Evolutionary conservation across 1,140 invertebrate genomes (phyloP).

Genomic region (Hylyphantes graminicola): DNA sequence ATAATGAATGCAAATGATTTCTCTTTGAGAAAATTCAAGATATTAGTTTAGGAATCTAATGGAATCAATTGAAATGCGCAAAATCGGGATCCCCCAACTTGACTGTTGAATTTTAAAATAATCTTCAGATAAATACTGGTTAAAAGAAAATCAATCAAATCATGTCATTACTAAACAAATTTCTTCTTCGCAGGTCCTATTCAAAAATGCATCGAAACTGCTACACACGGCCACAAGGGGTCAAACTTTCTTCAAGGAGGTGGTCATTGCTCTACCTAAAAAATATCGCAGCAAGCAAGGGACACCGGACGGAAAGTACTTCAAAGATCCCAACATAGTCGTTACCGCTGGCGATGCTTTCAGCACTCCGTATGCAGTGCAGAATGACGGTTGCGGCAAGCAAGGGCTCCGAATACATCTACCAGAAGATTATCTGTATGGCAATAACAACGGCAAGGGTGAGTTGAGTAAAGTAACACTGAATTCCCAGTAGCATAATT

Average conservation of each 20-base stretch:
- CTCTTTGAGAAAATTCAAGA: no score
- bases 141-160: no score
- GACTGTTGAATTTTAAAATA: no score
- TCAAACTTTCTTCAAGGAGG: conserved; percentile 36
- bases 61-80: no score
- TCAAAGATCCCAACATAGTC: conserved; percentile 7
- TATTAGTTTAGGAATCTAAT: no score
- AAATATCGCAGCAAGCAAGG: background rate
- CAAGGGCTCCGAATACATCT: conserved; percentile 74
- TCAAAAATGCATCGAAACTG: background rate
- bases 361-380: conserved; percentile 72
- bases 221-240: conserved; percentile 13
- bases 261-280: conserved; percentile 35
- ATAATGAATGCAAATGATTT: no score
- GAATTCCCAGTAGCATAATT: background rate
- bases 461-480: background rate
- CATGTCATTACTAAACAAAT: no score
- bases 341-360: conserved; percentile 63
- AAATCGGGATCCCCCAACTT: no score
- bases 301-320: background rate
- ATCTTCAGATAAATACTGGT: no score
- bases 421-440: conserved; percentile 67
- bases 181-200: conserved; percentile 6
- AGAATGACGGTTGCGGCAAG: conserved; percentile 73
- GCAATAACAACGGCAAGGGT: background rate